Conservation (phyloP, 37 sponge, comb jelly and placozoan genomes). For the Petrosia ficiformis region DNA sequence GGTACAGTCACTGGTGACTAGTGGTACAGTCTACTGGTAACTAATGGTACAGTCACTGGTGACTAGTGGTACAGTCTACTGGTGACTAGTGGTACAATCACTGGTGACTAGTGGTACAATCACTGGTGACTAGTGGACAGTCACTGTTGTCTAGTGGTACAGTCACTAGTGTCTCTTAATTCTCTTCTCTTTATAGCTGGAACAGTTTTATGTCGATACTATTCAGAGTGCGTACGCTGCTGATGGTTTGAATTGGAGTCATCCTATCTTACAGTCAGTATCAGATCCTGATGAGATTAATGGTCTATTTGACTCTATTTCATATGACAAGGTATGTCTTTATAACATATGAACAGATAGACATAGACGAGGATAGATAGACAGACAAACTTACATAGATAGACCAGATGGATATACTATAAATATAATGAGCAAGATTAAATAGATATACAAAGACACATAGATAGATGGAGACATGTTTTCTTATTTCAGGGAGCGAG, state of each 20-base stretch:
- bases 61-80: no score
- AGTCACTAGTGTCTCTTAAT: neutral
- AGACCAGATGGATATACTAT: neutral
- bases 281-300: constrained; percentile 77
- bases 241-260: constrained; percentile 62
- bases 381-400: no score
- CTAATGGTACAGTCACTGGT: no score
- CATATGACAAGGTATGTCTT: constrained; percentile 83
- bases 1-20: no score
- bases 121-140: no score
- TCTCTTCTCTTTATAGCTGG: constrained; percentile 39
- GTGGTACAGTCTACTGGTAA: no score
- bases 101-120: no score
- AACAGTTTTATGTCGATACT: constrained; percentile 51
- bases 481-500: constrained; percentile 69
- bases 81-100: no score
- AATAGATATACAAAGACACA: neutral
- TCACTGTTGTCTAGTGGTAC: no score
- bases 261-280: constrained; percentile 69
- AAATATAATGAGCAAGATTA: neutral
- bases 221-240: constrained; percentile 7
- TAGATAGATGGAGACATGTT: neutral
- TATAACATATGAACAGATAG: neutral
- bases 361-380: no score
- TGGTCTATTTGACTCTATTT: constrained; percentile 91